phyloP scores from a whole-genome alignment of 1,140 invertebrate species.

The Megalopta genalis region DNA sequence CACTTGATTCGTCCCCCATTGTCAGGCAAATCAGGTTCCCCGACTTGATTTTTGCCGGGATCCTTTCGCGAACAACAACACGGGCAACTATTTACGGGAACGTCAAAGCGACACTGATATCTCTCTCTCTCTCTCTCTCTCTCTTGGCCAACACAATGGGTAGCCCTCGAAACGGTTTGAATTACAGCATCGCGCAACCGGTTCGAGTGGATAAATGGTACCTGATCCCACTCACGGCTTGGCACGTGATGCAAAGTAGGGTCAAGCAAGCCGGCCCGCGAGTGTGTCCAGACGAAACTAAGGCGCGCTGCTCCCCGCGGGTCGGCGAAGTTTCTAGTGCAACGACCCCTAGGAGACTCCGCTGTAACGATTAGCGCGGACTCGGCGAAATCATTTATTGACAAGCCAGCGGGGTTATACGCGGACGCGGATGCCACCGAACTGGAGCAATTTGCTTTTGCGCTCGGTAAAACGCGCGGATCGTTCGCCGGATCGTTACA shows the following conservation, averaged over 20 bases:
- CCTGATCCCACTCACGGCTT: conserved; percentile 50
- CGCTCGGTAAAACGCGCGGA: too few species aligned
- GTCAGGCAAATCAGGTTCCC: conserved; percentile 17
- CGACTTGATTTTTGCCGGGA: background rate
- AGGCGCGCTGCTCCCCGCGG: too few species aligned
- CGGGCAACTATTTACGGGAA: conserved; percentile 29
- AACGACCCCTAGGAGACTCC: conserved; percentile 43
- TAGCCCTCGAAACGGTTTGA: conserved; percentile 50
- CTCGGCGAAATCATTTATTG: background rate
- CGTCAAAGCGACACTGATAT: conserved; percentile 40
- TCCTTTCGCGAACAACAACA: background rate
- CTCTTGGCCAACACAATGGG: conserved; percentile 51
- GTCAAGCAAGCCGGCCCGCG: conserved; percentile 48
- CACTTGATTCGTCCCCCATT: too few species aligned
- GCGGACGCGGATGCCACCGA: background rate
- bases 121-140: too few species aligned
- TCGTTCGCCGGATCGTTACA: too few species aligned
- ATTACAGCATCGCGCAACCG: conserved; percentile 58
- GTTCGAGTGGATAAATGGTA: conserved; percentile 61
- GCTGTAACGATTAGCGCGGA: background rate
- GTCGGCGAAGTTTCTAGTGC: conserved; percentile 40
- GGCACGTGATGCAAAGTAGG: conserved; percentile 58
- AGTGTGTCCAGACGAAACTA: conserved; percentile 53
- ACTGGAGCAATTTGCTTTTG: too few species aligned
- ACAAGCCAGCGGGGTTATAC: background rate